A percentile compares a stretch with the other conserved stretches of the same genome.
These are phyloP conservation scores for Cosmorhoe ocellata DNA, from an alignment of 2,888 invertebrate genomes.

Conservation along the genomic window DNA sequence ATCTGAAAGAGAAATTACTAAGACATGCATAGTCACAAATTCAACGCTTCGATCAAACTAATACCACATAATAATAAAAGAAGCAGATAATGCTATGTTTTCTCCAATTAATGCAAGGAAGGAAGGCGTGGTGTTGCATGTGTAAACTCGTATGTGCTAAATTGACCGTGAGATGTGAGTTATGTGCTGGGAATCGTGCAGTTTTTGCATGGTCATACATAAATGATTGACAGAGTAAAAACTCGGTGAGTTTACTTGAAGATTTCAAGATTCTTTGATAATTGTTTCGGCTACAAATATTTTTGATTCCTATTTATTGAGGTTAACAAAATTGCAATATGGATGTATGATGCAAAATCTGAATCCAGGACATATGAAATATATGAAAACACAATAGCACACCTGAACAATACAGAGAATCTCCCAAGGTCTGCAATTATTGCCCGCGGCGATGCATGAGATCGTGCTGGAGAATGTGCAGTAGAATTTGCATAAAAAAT, in stretches of 20 bases:
- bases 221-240: slow-evolving; percentile 1
- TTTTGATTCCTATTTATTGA: too few relatives aligned
- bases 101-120: slow-evolving; percentile 23
- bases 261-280: background rate
- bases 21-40: slow-evolving; percentile 4
- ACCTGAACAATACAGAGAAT: slow-evolving; percentile 11
- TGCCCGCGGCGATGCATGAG: slow-evolving; percentile 26
- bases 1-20: slow-evolving; percentile 3
- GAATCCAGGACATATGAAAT: slow-evolving; percentile 8
- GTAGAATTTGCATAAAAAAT: slow-evolving; percentile 13
- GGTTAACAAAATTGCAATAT: too few relatives aligned
- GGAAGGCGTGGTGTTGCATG: slow-evolving; percentile 21
- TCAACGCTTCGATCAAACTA: slow-evolving; percentile 34
- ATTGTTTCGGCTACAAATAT: too few relatives aligned
- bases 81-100: slow-evolving; percentile 22
- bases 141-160: slow-evolving; percentile 17
- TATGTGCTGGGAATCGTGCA: slow-evolving; percentile 17
- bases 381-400: slow-evolving; percentile 6
- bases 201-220: slow-evolving; percentile 20
- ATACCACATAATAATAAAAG: slow-evolving; percentile 13
- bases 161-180: slow-evolving; percentile 33
- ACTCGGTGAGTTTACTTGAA: background rate
- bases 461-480: slow-evolving; percentile 11
- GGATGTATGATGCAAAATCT: background rate
- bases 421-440: slow-evolving; percentile 28